Percentiles rank a stretch among this genome's conserved stretches.
phyloP scores from a whole-genome alignment of 2,888 invertebrate species.

The Allacma fusca region DNA sequence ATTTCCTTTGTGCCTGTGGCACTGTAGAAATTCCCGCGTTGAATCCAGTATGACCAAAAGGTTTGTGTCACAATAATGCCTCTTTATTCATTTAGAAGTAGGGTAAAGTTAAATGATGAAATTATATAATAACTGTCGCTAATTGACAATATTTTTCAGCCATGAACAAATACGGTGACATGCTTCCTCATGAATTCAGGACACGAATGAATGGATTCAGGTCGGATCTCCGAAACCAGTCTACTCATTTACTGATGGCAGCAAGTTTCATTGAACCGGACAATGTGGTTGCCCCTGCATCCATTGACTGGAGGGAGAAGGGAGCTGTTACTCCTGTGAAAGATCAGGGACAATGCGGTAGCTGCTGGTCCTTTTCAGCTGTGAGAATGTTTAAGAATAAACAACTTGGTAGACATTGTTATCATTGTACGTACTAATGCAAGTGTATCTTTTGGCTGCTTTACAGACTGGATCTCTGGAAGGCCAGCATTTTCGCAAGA shows the following conservation, averaged over 20 bases:
- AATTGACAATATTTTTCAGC: slow-evolving; percentile 71
- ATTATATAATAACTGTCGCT: too few relatives aligned
- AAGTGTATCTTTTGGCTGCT: too few relatives aligned
- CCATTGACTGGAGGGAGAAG: slow-evolving; percentile 83
- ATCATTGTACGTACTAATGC: background rate
- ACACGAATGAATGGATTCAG: slow-evolving; percentile 75
- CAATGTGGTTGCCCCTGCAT: slow-evolving; percentile 74
- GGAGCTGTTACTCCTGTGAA: slow-evolving; percentile 89
- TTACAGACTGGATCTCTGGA: slow-evolving; percentile 93
- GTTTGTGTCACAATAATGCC: too few relatives aligned
- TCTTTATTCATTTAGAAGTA: too few relatives aligned
- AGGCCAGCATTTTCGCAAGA: slow-evolving; percentile 85
- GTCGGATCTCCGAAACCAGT: slow-evolving; percentile 62
- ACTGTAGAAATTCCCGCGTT: too few relatives aligned
- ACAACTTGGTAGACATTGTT: background rate
- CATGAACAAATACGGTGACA: slow-evolving; percentile 85
- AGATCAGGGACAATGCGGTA: slow-evolving; percentile 90
- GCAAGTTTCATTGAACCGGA: slow-evolving; percentile 74
- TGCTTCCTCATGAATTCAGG: slow-evolving; percentile 84
- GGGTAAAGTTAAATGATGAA: too few relatives aligned
- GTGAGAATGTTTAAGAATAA: slow-evolving; percentile 69
- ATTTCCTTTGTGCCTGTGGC: too few relatives aligned
- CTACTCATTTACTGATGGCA: slow-evolving; percentile 62
- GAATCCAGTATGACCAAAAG: too few relatives aligned
- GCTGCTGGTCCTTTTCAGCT: slow-evolving; percentile 92